Conservation (phyloP, 2,113 vertebrate genomes). For the Solea senegalensis region DNA sequence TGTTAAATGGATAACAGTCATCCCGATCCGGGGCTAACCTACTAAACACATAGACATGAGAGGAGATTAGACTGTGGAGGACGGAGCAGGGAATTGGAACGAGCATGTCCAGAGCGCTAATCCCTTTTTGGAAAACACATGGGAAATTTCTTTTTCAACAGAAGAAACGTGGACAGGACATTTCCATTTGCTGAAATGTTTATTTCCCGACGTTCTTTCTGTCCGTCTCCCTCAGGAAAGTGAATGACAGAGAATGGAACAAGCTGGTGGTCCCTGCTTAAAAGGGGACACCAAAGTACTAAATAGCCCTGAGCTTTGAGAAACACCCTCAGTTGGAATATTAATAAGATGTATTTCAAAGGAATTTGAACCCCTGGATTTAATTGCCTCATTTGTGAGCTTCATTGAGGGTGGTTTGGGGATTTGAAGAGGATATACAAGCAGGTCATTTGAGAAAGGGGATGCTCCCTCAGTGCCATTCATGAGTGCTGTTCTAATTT, state of each 20-base stretch:
- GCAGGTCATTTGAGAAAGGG: conserved; percentile 44
- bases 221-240: conserved; percentile 32
- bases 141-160: conserved; percentile 54
- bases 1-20: conserved; percentile 69
- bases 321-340: conserved; percentile 51
- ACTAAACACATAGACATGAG: conserved; percentile 54
- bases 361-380: conserved; percentile 54
- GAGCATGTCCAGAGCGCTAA: conserved; percentile 46
- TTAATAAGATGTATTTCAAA: conserved; percentile 69
- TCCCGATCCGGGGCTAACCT: conserved; percentile 67
- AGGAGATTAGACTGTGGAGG: conserved; percentile 60
- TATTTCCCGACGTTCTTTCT: conserved; percentile 32
- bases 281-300: conserved; percentile 44
- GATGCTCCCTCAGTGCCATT: conserved; percentile 24
- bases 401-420: conserved; percentile 44
- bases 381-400: conserved; percentile 72
- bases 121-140: conserved; percentile 63
- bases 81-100: conserved; percentile 56
- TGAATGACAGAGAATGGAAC: conserved; percentile 47
- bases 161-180: conserved; percentile 43
- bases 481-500: conserved; percentile 25
- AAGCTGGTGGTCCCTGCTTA: conserved; percentile 59
- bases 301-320: conserved; percentile 61
- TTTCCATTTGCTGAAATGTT: conserved; percentile 45
- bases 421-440: conserved; percentile 47